Conservation (phyloP, 2,797 vertebrate species). For the Hemibagrus guttatus region DNA sequence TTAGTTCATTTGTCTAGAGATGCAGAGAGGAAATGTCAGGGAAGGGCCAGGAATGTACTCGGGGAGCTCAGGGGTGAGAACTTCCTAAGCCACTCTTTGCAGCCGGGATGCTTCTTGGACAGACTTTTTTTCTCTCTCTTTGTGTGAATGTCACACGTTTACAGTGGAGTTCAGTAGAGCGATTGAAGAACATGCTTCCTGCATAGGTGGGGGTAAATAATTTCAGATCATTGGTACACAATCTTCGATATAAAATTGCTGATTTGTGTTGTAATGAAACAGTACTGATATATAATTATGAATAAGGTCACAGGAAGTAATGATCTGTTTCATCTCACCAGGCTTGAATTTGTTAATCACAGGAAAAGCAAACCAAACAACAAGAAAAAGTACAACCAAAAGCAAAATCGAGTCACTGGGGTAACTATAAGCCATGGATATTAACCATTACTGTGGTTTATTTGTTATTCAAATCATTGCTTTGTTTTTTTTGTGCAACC, state of each 20-base stretch:
- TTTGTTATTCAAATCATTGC: slow-evolving; percentile 6
- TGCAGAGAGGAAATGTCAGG: slow-evolving; percentile 67
- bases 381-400: too few relatives aligned
- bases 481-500: background rate
- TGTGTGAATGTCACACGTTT: slow-evolving; percentile 4
- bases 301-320: background rate
- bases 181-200: background rate
- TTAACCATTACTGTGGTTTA: background rate
- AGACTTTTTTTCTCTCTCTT: slow-evolving; percentile 12
- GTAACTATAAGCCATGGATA: background rate
- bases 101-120: slow-evolving; percentile 54
- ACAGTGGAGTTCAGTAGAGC: background rate
- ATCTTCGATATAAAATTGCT: background rate
- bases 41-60: slow-evolving; percentile 69
- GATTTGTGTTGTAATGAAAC: too few relatives aligned
- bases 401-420: too few relatives aligned
- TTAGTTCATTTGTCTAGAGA: slow-evolving; percentile 44
- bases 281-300: background rate
- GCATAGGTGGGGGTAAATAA: background rate
- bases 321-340: background rate
- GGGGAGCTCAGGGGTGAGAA: slow-evolving; percentile 44
- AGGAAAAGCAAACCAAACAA: too few relatives aligned
- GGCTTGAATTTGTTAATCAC: too few relatives aligned
- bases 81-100: slow-evolving; percentile 67
- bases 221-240: background rate